Conservation (phyloP, 2,888 invertebrate genomes). For the Scelioninae gen. 1 region DNA sequence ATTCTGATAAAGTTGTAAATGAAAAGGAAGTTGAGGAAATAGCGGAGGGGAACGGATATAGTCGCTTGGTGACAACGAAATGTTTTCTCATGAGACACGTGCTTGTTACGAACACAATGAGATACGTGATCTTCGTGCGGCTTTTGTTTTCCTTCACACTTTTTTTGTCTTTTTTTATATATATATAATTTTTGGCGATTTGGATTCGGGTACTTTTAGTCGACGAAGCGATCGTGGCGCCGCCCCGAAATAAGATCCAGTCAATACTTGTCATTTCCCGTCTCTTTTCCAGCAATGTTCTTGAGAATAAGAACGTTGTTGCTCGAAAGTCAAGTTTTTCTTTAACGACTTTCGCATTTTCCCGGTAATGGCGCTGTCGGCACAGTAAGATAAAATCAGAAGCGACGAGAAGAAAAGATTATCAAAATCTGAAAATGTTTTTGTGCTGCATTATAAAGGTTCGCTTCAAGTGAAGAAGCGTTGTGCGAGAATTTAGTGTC, state of each 20-base stretch:
- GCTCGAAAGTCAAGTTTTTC: conserved; percentile 22
- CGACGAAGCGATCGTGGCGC: conserved; percentile 39
- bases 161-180: no score
- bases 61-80: conserved; percentile 39
- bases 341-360: neutral
- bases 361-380: conserved; percentile 22
- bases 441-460: neutral
- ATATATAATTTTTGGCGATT: conserved; percentile 37
- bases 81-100: conserved; percentile 39
- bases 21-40: conserved; percentile 65
- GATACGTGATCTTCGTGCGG: conserved; percentile 38
- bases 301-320: conserved; percentile 42
- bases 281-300: no score
- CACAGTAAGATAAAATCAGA: conserved; percentile 3
- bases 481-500: conserved; percentile 8
- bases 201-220: conserved; percentile 26
- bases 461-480: conserved; percentile 2
- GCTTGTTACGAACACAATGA: conserved; percentile 51
- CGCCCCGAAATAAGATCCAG: conserved; percentile 55
- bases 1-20: conserved; percentile 65
- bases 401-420: conserved; percentile 18
- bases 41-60: conserved; percentile 58
- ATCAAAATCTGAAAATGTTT: conserved; percentile 43
- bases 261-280: no score
- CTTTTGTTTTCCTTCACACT: conserved; percentile 17